phyloP scores from a whole-genome alignment of 2,888 invertebrate species.

The Theretra japonica region DNA sequence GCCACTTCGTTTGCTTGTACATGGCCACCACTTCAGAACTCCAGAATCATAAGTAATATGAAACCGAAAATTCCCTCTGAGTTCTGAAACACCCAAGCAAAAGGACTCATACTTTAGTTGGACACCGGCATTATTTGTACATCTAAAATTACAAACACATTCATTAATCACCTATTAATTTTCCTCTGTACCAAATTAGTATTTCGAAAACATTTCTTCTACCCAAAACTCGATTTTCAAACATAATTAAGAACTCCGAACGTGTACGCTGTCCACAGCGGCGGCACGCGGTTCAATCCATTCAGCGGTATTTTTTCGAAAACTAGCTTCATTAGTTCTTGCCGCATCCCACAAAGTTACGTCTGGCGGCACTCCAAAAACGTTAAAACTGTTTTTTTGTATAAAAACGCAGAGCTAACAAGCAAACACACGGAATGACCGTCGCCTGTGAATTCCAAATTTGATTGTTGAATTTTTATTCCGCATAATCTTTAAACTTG shows the following conservation, averaged over 20 bases:
- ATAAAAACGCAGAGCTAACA: slow-evolving; percentile 13
- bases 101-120: no score
- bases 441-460: neutral
- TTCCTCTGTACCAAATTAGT: neutral
- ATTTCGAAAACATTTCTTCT: no score
- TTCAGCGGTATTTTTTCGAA: slow-evolving; percentile 3
- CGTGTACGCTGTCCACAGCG: neutral
- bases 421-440: slow-evolving; percentile 1
- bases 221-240: no score
- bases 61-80: no score
- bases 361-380: slow-evolving; percentile 21
- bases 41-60: no score
- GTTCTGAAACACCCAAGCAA: no score
- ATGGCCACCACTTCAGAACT: no score
- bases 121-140: no score
- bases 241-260: neutral
- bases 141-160: no score
- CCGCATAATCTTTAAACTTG: no score
- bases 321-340: slow-evolving; percentile 19
- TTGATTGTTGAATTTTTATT: no score
- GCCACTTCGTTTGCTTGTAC: no score
- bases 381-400: neutral
- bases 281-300: neutral
- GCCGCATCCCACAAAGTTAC: slow-evolving; percentile 4
- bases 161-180: neutral